A percentile compares a stretch with the other conserved stretches of the same genome.
Conservation (phyloP, 2,888 invertebrate genomes). For the Cacoxenus indagator region DNA sequence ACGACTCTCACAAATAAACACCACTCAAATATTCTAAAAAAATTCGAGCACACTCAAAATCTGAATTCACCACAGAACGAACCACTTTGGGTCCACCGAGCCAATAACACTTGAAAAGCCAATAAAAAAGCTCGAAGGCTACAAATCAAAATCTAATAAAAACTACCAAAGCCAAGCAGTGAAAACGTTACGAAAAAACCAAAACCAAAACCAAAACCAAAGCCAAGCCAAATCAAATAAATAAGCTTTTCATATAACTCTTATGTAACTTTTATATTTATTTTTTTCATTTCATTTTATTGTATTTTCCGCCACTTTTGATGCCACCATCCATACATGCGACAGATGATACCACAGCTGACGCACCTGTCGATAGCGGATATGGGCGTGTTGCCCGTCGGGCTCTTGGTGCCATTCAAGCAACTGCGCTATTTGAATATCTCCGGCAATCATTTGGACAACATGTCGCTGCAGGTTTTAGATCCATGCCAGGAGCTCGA, state of each 20-base stretch:
- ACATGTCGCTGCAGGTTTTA: conserved; percentile 69
- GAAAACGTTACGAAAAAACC: no score
- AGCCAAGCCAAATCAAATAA: not conserved
- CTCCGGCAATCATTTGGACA: conserved; percentile 79
- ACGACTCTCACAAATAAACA: no score
- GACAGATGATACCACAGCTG: conserved; percentile 67
- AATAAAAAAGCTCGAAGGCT: not conserved
- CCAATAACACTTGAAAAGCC: not conserved
- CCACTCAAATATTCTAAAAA: no score
- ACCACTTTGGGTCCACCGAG: no score
- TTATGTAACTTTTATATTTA: conserved; percentile 23
- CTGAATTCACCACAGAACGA: not conserved
- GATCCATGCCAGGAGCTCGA: conserved; percentile 69
- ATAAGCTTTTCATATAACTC: not conserved
- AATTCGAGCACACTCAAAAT: no score
- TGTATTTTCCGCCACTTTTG: not conserved
- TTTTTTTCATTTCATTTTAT: conserved; percentile 26
- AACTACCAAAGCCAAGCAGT: not conserved
- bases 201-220: conserved; percentile 7
- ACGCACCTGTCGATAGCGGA: conserved; percentile 69
- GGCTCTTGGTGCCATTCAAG: conserved; percentile 68
- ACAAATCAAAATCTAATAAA: not conserved
- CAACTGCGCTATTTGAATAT: conserved; percentile 79
- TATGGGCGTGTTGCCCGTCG: conserved; percentile 70
- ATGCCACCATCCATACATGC: not conserved